Evolutionary conservation across 2,113 vertebrate species (phyloP), one percentile per base, ranked within the genome.

Genomic region (Oreochromis tanganicae): DNA sequence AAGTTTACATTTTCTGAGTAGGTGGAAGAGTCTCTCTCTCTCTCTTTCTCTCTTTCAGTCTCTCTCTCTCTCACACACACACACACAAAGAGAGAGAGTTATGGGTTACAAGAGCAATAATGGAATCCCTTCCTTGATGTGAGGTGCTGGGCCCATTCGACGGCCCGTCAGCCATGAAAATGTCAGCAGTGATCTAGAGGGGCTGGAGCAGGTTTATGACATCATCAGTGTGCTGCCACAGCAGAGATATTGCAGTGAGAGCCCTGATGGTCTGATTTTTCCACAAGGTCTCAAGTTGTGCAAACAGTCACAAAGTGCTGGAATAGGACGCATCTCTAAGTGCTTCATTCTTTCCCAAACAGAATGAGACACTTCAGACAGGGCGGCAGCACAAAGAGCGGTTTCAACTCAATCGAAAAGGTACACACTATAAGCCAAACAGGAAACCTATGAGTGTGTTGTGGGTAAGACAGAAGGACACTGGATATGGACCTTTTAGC

Each of bases 141-240:
- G 90, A 94, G 92, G 81, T 87, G 63, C 91, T 92, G 50, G 27
- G 86, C 92, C 84, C 86, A 88, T 92, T 94, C 93, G 19, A 85
- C 80, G 90, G 54, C 91, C 85, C 80, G 78, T 95, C 95, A 95
- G 94, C 94, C 87, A 86, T 96, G 95, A 95, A 96, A 95, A 94
- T 94, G 95, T 95, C 95, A 95, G 85, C 86, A 73, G 52, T 95
- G 94, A 96, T 95, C 59, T 90, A 96, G 82, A 89, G 94, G 66
- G 87, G 66, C 92, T 90, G 93, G 71, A 93, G 90, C 93, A 81
- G 88, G 85, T 95, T 96, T 95, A 96, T 96, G 95, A 96, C 95
- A 96, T 96, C 95, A 96, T 96, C 95, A 95, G 95, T 91, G 92
- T 88, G 95, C 93, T 95, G 93, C 95, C 95, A 95, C 71, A 1